Conservation (phyloP, 2,888 invertebrate genomes). For the Acleris sparsana region DNA sequence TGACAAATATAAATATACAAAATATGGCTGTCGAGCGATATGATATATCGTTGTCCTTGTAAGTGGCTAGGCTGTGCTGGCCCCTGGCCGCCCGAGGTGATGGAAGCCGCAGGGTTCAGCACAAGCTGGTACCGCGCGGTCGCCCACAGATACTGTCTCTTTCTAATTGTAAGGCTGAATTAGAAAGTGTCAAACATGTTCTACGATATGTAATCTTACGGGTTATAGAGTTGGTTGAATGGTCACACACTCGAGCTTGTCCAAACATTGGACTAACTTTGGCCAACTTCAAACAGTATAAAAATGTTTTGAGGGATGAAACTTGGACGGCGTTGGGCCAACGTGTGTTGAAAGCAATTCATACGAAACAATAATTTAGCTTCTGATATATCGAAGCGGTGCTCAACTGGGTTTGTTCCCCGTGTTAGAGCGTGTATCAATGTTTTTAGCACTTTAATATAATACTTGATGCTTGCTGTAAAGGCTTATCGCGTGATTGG, state of each 20-base stretch:
- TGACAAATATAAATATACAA: constrained; percentile 56
- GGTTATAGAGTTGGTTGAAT: constrained; percentile 10
- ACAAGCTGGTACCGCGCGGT: constrained; percentile 50
- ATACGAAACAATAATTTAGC: not conserved
- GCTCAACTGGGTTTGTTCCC: too few species aligned
- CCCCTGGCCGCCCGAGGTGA: constrained; percentile 1
- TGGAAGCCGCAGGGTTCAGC: constrained; percentile 6
- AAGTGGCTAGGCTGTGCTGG: constrained; percentile 1
- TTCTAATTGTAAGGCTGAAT: constrained; percentile 82
- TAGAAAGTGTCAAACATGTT: constrained; percentile 72
- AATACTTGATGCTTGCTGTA: too few species aligned
- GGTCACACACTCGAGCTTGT: constrained; percentile 4
- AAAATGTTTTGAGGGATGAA: not conserved
- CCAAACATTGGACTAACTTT: not conserved
- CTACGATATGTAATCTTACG: constrained; percentile 16
- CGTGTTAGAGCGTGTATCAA: too few species aligned
- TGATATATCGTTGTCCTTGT: constrained; percentile 44
- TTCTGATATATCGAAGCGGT: not conserved
- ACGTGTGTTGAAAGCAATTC: not conserved
- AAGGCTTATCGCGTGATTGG: too few species aligned
- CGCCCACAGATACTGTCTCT: constrained; percentile 69
- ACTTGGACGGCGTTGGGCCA: not conserved
- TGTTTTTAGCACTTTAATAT: too few species aligned
- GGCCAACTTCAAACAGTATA: not conserved
- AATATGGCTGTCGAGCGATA: constrained; percentile 63